Evolutionary conservation across 2,888 invertebrate species (phyloP).

Genomic region (Oscheius sp.): DNA sequence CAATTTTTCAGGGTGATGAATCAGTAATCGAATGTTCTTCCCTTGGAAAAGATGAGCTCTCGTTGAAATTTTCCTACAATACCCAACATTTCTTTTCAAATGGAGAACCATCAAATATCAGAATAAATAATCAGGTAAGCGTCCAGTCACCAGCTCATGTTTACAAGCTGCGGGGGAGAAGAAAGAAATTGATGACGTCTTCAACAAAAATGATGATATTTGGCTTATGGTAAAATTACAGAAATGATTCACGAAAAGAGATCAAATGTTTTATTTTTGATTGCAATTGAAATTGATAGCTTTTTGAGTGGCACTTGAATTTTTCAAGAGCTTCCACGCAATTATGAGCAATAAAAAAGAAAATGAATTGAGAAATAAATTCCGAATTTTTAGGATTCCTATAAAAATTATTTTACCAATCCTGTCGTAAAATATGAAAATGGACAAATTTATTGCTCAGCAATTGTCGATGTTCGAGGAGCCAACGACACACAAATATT

Average conservation of each 20-base stretch:
- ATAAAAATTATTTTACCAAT: not conserved
- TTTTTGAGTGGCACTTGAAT: not conserved
- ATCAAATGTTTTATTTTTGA: not conserved
- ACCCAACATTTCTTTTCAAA: not conserved
- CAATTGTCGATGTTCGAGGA: conserved; percentile 15
- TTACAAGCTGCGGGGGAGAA: not conserved
- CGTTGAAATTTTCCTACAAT: conserved; percentile 52
- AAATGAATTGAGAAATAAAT: not conserved
- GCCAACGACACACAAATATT: conserved; percentile 10
- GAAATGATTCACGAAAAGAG: too few species aligned
- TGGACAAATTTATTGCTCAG: conserved; percentile 25
- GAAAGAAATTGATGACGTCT: not conserved
- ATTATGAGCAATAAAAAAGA: not conserved
- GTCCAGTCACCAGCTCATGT: too few species aligned
- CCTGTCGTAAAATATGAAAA: not conserved
- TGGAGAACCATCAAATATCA: conserved; percentile 26
- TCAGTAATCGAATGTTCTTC: conserved; percentile 54
- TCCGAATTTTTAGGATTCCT: conserved; percentile 1
- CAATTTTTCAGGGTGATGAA: conserved; percentile 39
- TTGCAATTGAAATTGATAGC: not conserved
- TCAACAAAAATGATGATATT: not conserved
- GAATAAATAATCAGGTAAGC: conserved; percentile 42
- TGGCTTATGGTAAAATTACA: too few species aligned
- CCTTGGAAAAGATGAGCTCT: conserved; percentile 36
- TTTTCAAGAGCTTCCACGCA: not conserved